Base-by-base conservation (phyloP, 2,113 vertebrate genomes). In the Takifugu flavidus region DNA sequence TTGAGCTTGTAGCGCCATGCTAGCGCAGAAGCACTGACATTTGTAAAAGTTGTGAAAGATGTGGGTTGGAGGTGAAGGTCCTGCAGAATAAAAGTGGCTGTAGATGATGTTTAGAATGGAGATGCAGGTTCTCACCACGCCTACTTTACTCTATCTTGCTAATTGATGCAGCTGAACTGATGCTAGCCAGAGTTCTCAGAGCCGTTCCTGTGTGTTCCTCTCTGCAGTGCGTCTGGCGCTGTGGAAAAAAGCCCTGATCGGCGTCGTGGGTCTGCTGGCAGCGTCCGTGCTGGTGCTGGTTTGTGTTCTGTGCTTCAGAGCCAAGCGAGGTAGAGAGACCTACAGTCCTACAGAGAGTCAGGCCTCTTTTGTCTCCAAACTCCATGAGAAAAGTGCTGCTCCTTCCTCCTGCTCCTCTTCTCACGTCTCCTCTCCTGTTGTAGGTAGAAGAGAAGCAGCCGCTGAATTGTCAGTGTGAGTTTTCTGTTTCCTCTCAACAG, bases 391-490 rank as follows among this genome's bases (percentile, higher is more conserved):
- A 6, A 8, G n/a, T 63, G 53, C 45, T 53, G 6, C 62, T 44
- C 52, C 52, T 67, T 56, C 70, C 47, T 42, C 26, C 60, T 70
- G 28, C 70, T 72, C 52, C 7, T 64, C 68, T 74, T 63, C 70
- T 79, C 77, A 78, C 79, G 57, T 86, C 62, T 85, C 74, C 76
- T 89, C 61, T 89, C 53, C 82, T 79, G 75, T 82, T 82, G 70
- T 84, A 92, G 91, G 89, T 84, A 86, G 85, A 89, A 86, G 66
- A 83, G 82, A 87, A 62, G 72, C 56, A 77, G 74, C 72, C 46
- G 63, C 86, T 75, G 82, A 91, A 64, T 78, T 92, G 62, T 91
- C 90, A 84, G 89, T 91, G 90, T 91, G 91, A 92, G 91, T 92
- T 90, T 74, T 49, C 72, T 86, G 74, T 59, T 77, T 86, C 67